These are phyloP conservation scores for Apamea monoglypha DNA, from an alignment of 2,888 invertebrate genomes.

Conservation along the genomic window DNA sequence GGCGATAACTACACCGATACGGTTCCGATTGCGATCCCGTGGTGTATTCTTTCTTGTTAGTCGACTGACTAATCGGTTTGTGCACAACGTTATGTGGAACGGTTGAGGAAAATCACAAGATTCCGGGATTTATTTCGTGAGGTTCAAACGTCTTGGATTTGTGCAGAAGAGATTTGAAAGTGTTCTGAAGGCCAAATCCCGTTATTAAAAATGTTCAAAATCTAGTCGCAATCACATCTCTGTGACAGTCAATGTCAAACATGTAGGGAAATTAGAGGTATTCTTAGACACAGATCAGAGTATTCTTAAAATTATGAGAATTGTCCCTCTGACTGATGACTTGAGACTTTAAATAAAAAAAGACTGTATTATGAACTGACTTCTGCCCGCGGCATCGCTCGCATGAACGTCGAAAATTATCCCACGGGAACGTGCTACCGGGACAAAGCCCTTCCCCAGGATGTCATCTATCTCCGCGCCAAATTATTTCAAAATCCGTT, in stretches of 20 bases:
- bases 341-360: not conserved
- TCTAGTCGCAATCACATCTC: no score
- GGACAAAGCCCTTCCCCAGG: no score
- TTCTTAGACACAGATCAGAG: no score
- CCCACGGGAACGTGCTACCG: no score
- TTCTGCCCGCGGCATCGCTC: no score
- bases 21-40: conserved; percentile 71
- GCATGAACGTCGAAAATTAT: no score
- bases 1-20: conserved; percentile 75
- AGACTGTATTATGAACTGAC: not conserved
- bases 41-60: conserved; percentile 72
- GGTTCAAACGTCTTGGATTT: conserved; percentile 13
- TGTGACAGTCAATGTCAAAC: no score
- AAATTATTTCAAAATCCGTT: no score
- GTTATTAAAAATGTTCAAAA: no score
- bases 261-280: no score
- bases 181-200: not conserved
- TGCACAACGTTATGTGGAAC: conserved; percentile 41
- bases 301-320: no score
- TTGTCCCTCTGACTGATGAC: not conserved
- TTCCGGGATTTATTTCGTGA: conserved; percentile 37
- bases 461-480: no score
- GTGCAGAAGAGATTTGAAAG: conserved; percentile 17
- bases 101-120: conserved; percentile 54
- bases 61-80: conserved; percentile 62